Evolutionary conservation across 2,113 vertebrate genomes (phyloP).

Genomic region (Bubo scandiacus): DNA sequence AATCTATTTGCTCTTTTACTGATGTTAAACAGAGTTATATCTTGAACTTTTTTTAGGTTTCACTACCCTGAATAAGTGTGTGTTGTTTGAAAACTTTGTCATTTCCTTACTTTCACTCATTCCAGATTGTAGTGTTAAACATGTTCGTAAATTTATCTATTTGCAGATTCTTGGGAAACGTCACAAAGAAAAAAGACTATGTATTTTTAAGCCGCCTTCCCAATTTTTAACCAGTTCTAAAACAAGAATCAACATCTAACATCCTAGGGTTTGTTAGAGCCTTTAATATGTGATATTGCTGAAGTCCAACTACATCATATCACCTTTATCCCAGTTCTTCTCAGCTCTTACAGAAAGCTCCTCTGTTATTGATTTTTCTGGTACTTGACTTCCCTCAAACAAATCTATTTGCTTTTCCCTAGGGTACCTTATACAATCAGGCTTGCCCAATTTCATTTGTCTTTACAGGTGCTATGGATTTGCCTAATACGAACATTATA

Average conservation of each 20-base stretch:
- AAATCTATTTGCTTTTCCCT: neutral
- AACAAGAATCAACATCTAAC: neutral
- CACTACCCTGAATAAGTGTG: neutral
- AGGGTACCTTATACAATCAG: neutral
- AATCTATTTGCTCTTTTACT: neutral
- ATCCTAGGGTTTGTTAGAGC: neutral
- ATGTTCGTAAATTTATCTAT: fast-evolving
- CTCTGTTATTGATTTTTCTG: neutral
- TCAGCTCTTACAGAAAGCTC: neutral
- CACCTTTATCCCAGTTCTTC: neutral
- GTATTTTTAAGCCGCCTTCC: neutral
- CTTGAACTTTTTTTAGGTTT: neutral
- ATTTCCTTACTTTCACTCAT: neutral
- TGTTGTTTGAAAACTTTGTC: neutral
- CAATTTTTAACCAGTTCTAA: neutral
- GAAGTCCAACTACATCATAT: neutral
- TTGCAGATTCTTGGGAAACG: neutral
- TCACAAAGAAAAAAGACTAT: neutral
- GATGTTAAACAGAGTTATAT: neutral
- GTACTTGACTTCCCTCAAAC: neutral
- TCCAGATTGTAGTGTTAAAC: neutral
- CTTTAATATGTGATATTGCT: neutral
- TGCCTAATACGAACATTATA: neutral
- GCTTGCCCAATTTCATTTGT: neutral
- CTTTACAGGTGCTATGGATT: neutral